Evolutionary conservation across 2,888 invertebrate genomes (phyloP).

Genomic region (Lasioglossum lativentre): DNA sequence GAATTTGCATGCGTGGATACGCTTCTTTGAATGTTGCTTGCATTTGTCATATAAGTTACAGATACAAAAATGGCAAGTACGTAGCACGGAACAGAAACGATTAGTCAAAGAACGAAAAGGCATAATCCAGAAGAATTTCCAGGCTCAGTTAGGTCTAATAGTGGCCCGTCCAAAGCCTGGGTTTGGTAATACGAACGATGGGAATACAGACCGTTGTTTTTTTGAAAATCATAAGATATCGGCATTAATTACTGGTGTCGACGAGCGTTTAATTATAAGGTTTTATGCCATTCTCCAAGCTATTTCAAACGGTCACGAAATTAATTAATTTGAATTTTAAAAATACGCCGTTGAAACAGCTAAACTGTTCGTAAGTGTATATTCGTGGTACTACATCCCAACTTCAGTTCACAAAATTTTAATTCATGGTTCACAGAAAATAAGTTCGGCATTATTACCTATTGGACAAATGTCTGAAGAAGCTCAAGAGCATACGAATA

Average conservation of each 20-base stretch:
- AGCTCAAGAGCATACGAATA: background rate
- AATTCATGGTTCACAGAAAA: too few relatives aligned
- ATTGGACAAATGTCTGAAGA: conserved; percentile 14
- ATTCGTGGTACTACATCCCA: too few relatives aligned
- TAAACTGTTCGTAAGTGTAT: too few relatives aligned
- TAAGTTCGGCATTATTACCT: conserved; percentile 1
- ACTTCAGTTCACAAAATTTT: too few relatives aligned
- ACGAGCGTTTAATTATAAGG: conserved; percentile 9
- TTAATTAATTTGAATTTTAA: too few relatives aligned
- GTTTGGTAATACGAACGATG: conserved; percentile 17
- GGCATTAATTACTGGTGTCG: conserved; percentile 9
- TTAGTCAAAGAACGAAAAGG: conserved; percentile 44
- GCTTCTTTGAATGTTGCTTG: conserved; percentile 2
- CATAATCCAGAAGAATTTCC: background rate
- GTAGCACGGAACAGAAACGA: conserved; percentile 21
- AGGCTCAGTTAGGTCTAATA: background rate
- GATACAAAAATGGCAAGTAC: conserved; percentile 25
- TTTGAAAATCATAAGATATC: background rate
- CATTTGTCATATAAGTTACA: conserved; percentile 9
- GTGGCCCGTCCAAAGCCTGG: conserved; percentile 13
- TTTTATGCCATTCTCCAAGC: too few relatives aligned
- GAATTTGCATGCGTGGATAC: background rate
- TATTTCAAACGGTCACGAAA: too few relatives aligned
- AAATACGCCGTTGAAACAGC: too few relatives aligned
- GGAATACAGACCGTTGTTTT: conserved; percentile 16